A percentile compares a stretch with the other conserved stretches of the same genome.
These are phyloP conservation scores for Ceratosolen solmsi DNA, from an alignment of 1,140 invertebrate species.

Conservation along the genomic window DNA sequence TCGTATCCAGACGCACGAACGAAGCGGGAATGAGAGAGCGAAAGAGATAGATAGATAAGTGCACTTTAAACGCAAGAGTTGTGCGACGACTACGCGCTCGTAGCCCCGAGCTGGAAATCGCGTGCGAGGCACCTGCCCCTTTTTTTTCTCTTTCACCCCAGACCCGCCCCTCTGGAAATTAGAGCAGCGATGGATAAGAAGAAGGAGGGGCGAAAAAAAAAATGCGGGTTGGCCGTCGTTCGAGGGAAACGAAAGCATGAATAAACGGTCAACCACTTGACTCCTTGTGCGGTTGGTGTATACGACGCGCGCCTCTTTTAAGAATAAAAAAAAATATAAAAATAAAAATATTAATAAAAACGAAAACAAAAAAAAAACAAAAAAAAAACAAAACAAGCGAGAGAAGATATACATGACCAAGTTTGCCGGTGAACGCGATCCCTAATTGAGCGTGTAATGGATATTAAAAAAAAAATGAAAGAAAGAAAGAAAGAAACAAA, in stretches of 20 bases:
- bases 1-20: background rate
- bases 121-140: background rate
- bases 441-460: background rate
- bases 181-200: background rate
- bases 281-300: background rate
- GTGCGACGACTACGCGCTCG: background rate
- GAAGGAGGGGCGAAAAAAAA: background rate
- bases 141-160: background rate
- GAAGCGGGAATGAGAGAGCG: background rate
- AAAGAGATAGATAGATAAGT: conserved; percentile 3
- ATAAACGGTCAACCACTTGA: conserved; percentile 4
- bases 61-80: conserved; percentile 1
- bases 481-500: background rate
- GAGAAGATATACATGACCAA: background rate
- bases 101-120: conserved; percentile 17
- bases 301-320: background rate
- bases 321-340: background rate
- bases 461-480: background rate
- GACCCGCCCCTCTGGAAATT: conserved; percentile 15
- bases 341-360: too few species aligned
- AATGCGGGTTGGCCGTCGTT: background rate
- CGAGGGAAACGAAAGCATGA: background rate
- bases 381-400: background rate
- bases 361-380: background rate
- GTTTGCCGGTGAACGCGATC: background rate